Evolutionary conservation across 2,888 invertebrate genomes (phyloP).

Genomic region (Dicroscelio sp.): DNA sequence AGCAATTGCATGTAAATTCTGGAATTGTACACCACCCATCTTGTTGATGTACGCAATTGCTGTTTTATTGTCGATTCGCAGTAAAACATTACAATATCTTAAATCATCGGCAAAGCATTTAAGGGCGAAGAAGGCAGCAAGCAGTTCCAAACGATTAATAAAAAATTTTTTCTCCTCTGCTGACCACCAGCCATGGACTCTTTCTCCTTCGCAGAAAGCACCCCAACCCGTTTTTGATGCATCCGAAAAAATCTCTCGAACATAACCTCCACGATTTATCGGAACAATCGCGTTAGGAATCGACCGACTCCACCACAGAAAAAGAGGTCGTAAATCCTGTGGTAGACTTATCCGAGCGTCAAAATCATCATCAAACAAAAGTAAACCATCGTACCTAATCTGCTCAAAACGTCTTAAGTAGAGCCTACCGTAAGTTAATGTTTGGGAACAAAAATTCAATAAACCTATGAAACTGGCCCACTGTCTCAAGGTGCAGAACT

Average conservation of each 20-base stretch:
- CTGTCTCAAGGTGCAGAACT: constrained; percentile 25
- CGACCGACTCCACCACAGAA: constrained; percentile 24
- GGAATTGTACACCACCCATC: constrained; percentile 5
- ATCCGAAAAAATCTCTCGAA: constrained; percentile 48
- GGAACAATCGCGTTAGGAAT: constrained; percentile 16
- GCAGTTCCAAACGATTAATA: constrained; percentile 18
- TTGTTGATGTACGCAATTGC: not conserved
- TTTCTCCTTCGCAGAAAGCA: constrained; percentile 1
- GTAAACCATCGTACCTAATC: constrained; percentile 1
- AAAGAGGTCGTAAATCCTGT: not conserved
- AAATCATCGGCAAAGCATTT: constrained; percentile 18
- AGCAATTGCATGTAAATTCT: not conserved
- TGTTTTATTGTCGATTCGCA: not conserved
- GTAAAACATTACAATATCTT: not conserved
- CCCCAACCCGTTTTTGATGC: constrained; percentile 46
- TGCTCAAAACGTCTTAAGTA: constrained; percentile 20
- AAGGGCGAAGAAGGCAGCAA: constrained; percentile 39
- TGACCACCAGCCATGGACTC: constrained; percentile 7
- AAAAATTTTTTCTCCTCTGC: not conserved
- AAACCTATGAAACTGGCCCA: constrained; percentile 28
- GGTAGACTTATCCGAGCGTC: not conserved
- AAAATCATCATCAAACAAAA: not conserved
- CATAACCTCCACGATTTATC: not conserved
- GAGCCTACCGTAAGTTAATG: not conserved
- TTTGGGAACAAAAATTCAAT: constrained; percentile 22